Evolutionary conservation across 2,797 vertebrate species (phyloP).

Genomic region (Apogon hyalosoma): DNA sequence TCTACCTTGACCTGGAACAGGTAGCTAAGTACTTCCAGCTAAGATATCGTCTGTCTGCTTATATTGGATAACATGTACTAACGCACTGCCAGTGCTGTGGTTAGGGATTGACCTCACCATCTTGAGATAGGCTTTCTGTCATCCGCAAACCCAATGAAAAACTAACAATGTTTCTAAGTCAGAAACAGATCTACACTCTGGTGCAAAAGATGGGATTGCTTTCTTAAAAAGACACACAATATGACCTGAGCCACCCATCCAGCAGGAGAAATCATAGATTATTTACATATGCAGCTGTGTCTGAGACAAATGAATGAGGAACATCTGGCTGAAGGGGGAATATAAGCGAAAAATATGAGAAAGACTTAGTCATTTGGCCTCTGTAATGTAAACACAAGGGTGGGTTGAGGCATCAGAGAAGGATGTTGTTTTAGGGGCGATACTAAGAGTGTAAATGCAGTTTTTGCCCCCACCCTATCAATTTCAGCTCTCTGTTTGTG

Average conservation of each 20-base stretch:
- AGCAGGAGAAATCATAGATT: constrained; percentile 82
- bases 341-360: constrained; percentile 53
- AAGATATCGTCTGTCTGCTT: constrained; percentile 50
- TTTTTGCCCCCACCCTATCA: constrained; percentile 44
- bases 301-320: constrained; percentile 83
- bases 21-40: constrained; percentile 54
- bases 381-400: constrained; percentile 56
- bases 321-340: constrained; percentile 80
- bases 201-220: constrained; percentile 48
- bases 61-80: constrained; percentile 54
- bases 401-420: constrained; percentile 59
- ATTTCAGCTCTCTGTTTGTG: constrained; percentile 67
- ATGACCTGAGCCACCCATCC: constrained; percentile 66
- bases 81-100: constrained; percentile 40
- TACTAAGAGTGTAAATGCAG: constrained; percentile 42
- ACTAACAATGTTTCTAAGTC: constrained; percentile 41
- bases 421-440: constrained; percentile 58
- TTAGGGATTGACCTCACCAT: constrained; percentile 62
- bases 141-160: constrained; percentile 41
- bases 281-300: constrained; percentile 85
- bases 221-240: constrained; percentile 68
- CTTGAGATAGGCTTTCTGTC: constrained; percentile 64
- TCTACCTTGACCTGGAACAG: constrained; percentile 58
- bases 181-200: constrained; percentile 44
- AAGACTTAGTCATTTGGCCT: constrained; percentile 55